Conservation (phyloP, 2,888 invertebrate species). For the Scaptomyza flava region DNA sequence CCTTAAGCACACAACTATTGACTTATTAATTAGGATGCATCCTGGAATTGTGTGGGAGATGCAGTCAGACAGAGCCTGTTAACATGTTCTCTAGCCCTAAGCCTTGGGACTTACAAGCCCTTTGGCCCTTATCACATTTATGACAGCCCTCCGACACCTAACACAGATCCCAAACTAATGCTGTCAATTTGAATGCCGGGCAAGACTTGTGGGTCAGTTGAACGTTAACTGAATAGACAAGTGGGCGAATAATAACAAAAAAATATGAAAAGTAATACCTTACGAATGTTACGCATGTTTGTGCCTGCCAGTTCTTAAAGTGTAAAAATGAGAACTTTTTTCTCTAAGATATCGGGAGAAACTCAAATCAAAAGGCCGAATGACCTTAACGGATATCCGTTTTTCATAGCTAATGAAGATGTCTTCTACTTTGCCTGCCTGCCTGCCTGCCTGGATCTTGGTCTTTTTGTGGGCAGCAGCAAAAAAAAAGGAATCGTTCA, state of each 20-base stretch:
- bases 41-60: conserved; percentile 11
- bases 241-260: conserved; percentile 10
- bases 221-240: conserved; percentile 65
- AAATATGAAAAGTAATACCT: conserved; percentile 24
- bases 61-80: conserved; percentile 20
- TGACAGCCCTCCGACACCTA: conserved; percentile 57
- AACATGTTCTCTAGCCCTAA: conserved; percentile 14
- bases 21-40: conserved; percentile 72
- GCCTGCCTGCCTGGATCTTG: conserved; percentile 30
- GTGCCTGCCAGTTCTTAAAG: conserved; percentile 45
- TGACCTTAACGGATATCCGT: conserved; percentile 60
- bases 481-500: conserved; percentile 17
- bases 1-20: conserved; percentile 60
- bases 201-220: conserved; percentile 44
- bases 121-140: conserved; percentile 72
- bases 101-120: not conserved
- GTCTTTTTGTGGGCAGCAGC: conserved; percentile 26
- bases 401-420: conserved; percentile 49
- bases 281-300: not conserved
- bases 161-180: conserved; percentile 25
- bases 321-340: conserved; percentile 5
- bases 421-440: not conserved
- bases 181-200: conserved; percentile 73
- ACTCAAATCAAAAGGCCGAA: conserved; percentile 55
- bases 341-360: not conserved